Base-by-base conservation (phyloP, 2,888 invertebrate species). In the Platycheirus albimanus region DNA sequence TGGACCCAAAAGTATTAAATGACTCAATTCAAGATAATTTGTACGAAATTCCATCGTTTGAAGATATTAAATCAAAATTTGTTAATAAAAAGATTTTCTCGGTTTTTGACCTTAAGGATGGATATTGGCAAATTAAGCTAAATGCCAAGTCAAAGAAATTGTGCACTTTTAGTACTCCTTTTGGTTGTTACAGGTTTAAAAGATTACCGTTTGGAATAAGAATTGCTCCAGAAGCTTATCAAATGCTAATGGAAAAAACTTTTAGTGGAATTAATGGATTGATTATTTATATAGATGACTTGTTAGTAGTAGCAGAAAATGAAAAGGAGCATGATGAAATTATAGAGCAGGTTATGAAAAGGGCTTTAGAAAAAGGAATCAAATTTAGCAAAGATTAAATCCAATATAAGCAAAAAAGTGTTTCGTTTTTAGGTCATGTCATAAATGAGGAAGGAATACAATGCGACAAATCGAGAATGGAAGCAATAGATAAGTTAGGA, bases 311-410 rank as follows among this genome's bases (percentile, higher is more conserved):
- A n/a, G 58, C 70, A 19, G 58, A 54, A 17, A 75, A 56, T 51
- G 52, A 64, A 45, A 51, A 52, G 19, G 71, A 66, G 36, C 75
- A 81, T 45, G 74, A 80, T 15, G 20, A 64, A 28, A 80, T 54
- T 13, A 19, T 80, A 19, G n/a, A 20, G 33, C 7, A 36, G 13
- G 33, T 80, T 8, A 36, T 80, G 24, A 24, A 24, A 24, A 24
- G 24, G 6, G 6, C 24, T 6, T 4, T 6, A 24, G 3, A 24
- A 24, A 24, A 24, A 6, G 24, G 6, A 24, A 24, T 24, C 24
- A 24, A 6, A 6, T 66, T 64, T 33, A 71, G 71, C 36, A 15
- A 43, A 41, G 13, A 36, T 5, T 69, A 64, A 43, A 28, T 79
- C 7, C 54, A 79, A 54, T 72, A 49, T 51, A 43, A 49, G 2